phyloP scores from a whole-genome alignment of 2,888 invertebrate species.

The Cyclophora punctaria region DNA sequence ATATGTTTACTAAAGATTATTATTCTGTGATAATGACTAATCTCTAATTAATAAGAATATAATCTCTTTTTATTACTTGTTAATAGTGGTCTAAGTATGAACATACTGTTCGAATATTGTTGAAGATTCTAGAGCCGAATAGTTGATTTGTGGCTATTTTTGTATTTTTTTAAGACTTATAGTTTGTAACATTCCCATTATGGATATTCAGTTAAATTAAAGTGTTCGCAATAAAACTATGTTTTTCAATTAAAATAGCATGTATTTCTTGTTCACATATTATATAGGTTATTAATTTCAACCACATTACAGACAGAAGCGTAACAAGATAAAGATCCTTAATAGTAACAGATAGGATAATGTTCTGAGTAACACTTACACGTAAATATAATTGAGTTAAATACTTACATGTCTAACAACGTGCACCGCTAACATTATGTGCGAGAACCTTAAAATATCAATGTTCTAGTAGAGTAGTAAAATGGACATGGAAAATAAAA shows the following conservation, averaged over 20 bases:
- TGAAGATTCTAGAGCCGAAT: too few species aligned
- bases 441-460: constrained; percentile 7
- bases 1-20: background rate
- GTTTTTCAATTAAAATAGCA: constrained; percentile 21
- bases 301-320: constrained; percentile 28
- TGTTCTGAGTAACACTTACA: constrained; percentile 37
- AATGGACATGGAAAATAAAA: too few species aligned
- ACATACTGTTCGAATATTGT: background rate
- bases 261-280: constrained; percentile 39
- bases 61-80: too few species aligned
- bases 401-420: constrained; percentile 27
- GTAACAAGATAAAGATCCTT: constrained; percentile 31
- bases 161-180: constrained; percentile 3
- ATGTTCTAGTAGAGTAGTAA: too few species aligned
- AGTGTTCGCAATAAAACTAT: constrained; percentile 8
- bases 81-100: too few species aligned
- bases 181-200: background rate
- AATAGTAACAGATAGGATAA: constrained; percentile 30
- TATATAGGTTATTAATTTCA: constrained; percentile 20
- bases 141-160: constrained; percentile 1
- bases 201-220: constrained; percentile 4
- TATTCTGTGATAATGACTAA: constrained; percentile 1
- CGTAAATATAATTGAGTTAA: constrained; percentile 21
- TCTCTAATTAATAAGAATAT: background rate
- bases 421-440: constrained; percentile 42